Evolutionary conservation across 2,797 vertebrate species (phyloP).

Genomic region (Tragopan temminckii): DNA sequence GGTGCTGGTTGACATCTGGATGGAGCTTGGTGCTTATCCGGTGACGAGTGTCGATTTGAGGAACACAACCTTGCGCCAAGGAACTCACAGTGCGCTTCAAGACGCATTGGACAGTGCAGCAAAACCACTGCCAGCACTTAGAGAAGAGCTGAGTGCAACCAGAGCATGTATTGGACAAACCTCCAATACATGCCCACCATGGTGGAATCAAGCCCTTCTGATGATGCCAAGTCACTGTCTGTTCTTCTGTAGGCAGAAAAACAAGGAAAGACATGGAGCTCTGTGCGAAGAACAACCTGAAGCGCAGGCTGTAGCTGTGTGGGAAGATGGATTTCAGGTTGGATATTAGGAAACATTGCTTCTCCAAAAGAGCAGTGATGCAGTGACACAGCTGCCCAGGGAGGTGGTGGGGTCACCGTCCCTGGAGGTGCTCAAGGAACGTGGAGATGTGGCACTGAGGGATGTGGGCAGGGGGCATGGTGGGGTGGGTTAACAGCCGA

Average conservation of each 20-base stretch:
- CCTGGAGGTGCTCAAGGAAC: too few relatives aligned
- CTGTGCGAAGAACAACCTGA: accelerated
- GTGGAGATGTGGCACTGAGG: too few relatives aligned
- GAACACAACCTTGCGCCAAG: accelerated
- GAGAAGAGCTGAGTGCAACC: not conserved
- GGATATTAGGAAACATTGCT: too few relatives aligned
- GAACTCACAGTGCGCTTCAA: too few relatives aligned
- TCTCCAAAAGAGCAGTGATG: too few relatives aligned
- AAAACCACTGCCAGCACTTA: not conserved
- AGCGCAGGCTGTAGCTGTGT: accelerated
- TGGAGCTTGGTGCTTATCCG: not conserved
- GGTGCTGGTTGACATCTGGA: not conserved
- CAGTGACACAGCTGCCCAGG: too few relatives aligned
- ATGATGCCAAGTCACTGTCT: accelerated
- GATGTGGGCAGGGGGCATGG: too few relatives aligned
- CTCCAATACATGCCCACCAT: not conserved
- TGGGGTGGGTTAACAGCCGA: too few relatives aligned
- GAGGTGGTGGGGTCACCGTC: too few relatives aligned
- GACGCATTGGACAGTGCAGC: not conserved
- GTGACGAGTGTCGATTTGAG: accelerated
- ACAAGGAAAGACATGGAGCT: not conserved
- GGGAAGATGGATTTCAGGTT: not conserved
- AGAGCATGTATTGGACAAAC: not conserved
- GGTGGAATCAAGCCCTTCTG: accelerated
- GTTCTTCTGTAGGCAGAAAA: not conserved